Base-by-base conservation (phyloP, 2,113 vertebrate species). In the Hiodon alosoides region DNA sequence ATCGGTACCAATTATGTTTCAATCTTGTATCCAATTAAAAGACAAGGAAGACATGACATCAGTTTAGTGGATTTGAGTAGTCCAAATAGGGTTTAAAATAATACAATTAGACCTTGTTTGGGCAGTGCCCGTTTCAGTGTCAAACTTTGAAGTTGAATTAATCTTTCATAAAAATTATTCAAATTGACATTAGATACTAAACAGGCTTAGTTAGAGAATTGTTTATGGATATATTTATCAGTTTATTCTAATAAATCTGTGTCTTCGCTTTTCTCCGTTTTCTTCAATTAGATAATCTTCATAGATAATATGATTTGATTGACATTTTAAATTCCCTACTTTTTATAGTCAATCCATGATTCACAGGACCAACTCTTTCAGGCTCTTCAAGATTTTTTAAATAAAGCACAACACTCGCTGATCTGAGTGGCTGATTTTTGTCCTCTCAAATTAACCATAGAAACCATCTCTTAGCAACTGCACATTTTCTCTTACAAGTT, bases 211-310 rank as follows among this genome's bases (percentile, higher is more conserved):
- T 16, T 11, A 71, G 57, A 3, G 9, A 47, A 59, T 48, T 59
- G 69, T 58, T 71, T 59, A 14, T 60, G 10, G 60, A 71, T 60
- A 71, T 58, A 59, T 70, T 57, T 70, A 47, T 70, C 53, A 55
- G 69, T 3, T 10, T 31, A 55, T 17, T 31, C 31, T 31, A 55
- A 47, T 70, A 17, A 70, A 10, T 57, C 69, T 31, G 7, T 54
- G 17, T 55, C 31, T 31, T 31, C 2, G 31, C 2, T 31, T 53
- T 3, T 8, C 9, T 14, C 14, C 57, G 6, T 16, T 10, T 54
- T 52, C 14, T 53, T 70, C 16, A 17, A 6, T 14, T 4, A 69
- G 54, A 31, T 54, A 16, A 4, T 68, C 14, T 13, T 51, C 60
- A n/a, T 50, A 69, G 52, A 53, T 53, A 64, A 16, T 7, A 11